These are phyloP conservation scores for Dicycla oo DNA, from an alignment of 2,888 invertebrate species.

Conservation along the genomic window DNA sequence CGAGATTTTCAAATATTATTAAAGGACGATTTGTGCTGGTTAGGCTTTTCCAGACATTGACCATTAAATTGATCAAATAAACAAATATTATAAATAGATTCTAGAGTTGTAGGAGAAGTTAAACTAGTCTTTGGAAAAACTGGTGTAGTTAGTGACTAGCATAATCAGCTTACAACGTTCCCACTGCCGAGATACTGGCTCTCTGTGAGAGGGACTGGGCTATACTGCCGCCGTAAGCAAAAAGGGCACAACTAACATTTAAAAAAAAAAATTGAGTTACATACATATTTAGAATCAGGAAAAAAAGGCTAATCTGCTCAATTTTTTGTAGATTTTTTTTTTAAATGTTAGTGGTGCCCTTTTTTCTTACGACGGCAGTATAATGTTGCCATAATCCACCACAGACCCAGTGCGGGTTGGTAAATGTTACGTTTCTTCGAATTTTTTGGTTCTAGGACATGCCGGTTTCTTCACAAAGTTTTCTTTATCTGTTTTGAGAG, in stretches of 20 bases:
- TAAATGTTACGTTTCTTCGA: neutral
- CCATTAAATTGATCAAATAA: constrained; percentile 7
- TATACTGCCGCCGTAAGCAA: neutral
- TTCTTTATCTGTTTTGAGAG: too few species aligned
- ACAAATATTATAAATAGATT: neutral
- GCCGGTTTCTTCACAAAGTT: neutral
- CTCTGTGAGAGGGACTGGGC: neutral
- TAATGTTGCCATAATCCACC: neutral
- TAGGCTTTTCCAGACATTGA: neutral
- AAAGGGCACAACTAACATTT: too few species aligned
- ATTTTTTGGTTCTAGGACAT: too few species aligned
- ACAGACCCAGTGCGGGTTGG: neutral
- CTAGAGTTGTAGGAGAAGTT: neutral
- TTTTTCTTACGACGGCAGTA: too few species aligned
- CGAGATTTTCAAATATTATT: constrained; percentile 55
- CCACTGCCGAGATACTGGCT: too few species aligned
- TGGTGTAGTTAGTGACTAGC: too few species aligned
- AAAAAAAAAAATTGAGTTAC: too few species aligned
- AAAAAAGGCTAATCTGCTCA: too few species aligned
- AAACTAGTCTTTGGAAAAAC: neutral
- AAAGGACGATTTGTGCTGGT: constrained; percentile 36
- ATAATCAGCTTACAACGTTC: neutral
- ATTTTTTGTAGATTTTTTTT: too few species aligned
- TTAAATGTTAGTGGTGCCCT: too few species aligned
- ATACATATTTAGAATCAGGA: too few species aligned